Evolutionary conservation across 2,797 vertebrate genomes (phyloP), one percentile per base, ranked within the genome.

Genomic region (Cryptoprocta ferox): DNA sequence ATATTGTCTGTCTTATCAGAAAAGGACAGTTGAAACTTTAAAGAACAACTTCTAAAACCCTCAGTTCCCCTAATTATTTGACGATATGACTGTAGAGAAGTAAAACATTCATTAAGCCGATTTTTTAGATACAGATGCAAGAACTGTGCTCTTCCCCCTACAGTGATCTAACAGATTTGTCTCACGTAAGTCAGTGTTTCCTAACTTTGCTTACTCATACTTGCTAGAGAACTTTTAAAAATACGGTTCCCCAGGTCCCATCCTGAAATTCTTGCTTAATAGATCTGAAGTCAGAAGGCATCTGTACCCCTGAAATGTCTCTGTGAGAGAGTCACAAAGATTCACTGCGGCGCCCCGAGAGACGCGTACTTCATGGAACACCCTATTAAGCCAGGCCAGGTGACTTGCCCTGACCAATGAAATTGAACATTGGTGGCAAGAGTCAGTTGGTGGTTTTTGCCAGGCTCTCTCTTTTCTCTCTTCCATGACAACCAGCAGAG

Each of bases 171-270:
- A 78, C 21, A 81, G 32, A 65, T 59, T 89, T 83, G 70, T 95
- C 78, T 94, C 73, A 42, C 21, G 19, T 19, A 89, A 82, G 13
- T 30, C 68, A 68, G 15, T 80, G 50, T 70, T 93, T 89, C 37
- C n/a, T 32, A 79, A 37, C 28, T 30, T 96, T 59, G 12, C 45
- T 45, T 28, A 78, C 5, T 89, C 26, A 65, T 13, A 59, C 63
- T 92, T 89, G n/a, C 59, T 39, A 66, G 42, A 88, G 59, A 95
- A 76, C 75, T 79, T 80, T 83, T n/a, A n/a, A 89, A 94, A 91
- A 56, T 76, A 61, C 6, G 26, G 7, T 75, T 73, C 12, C 15
- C 66, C 42, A 21, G 53, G 42, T 71, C 16, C 53, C 50, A 66
- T 63, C 78, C 65, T 30, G 83, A 39, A 75, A 80, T 92, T 83